Evolutionary conservation across 2,113 vertebrate species (phyloP), one percentile per base, ranked within the genome.

Genomic region (Helogale parvula): DNA sequence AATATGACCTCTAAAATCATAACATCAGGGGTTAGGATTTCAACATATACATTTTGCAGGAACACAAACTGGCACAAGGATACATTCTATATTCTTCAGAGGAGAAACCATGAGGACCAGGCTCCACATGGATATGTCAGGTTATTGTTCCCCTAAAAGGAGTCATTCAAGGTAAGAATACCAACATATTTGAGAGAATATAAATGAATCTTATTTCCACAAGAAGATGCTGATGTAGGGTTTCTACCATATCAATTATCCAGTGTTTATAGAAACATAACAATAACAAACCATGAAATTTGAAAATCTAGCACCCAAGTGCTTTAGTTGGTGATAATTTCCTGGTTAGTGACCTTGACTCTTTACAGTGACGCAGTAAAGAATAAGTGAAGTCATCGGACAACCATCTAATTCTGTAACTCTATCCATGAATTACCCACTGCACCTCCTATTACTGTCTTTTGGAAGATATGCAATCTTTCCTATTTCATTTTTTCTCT

Each of bases 401-500:
- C 21, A 47, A 57, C 66, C 57, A 90, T 86, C 96, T 52, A 77
- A 84, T 88, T 95, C 65, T 85, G 16, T 66, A 83, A 69, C 45
- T 69, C 57, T n/a, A 7, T 29, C 83, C 19, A 25, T 68, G 65
- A 84, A 90, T 90, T 93, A 87, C 63, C 82, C 66, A 82, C 7
- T 69, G 35, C 52, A 47, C 52, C 82, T 87, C 86, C 52, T 54
- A 35, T n/a, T 47, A 14, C 31, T 83, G 10, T 84, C 60, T 81
- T 47, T 90, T 57, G 85, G 52, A 81, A 94, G 23, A 57, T 25
- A 71, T 0, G 1, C 13, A 54, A 72, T 41, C 33, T 82, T 94
- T 92, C 50, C 25, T 23, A 82, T 69, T 94, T 77, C 72, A 31
- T 82, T 83, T 93, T 96, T 92, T 93, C 69, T 93, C 65, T 96